These are phyloP conservation scores for Gasterosteus nipponicus DNA, from an alignment of 2,113 vertebrate genomes.

Conservation along the genomic window DNA sequence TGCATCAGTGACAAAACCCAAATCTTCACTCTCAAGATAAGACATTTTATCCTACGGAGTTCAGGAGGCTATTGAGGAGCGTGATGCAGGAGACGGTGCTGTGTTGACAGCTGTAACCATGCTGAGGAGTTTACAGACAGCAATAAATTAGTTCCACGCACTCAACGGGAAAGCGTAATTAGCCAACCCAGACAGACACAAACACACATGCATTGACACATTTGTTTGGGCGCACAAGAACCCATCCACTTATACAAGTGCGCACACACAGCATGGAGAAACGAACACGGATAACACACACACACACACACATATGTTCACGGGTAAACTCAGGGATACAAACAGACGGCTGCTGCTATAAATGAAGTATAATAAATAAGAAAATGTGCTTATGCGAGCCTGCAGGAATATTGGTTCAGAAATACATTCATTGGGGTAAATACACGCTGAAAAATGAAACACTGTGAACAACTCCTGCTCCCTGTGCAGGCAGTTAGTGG, in stretches of 20 bases:
- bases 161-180: constrained; percentile 68
- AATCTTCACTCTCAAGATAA: constrained; percentile 3
- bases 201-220: constrained; percentile 33
- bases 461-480: constrained; percentile 61
- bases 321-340: constrained; percentile 20
- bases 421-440: constrained; percentile 21
- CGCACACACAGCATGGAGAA: constrained; percentile 13
- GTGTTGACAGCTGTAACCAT: constrained; percentile 61
- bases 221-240: constrained; percentile 13
- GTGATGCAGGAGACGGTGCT: constrained; percentile 24
- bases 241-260: constrained; percentile 2
- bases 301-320: constrained; percentile 30
- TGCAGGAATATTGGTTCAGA: constrained; percentile 36
- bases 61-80: constrained; percentile 7
- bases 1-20: constrained; percentile 2
- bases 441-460: constrained; percentile 30
- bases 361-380: constrained; percentile 7
- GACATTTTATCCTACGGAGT: not conserved
- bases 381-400: constrained; percentile 34
- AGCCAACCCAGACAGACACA: constrained; percentile 52
- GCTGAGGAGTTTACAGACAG: constrained; percentile 72
- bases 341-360: constrained; percentile 42
- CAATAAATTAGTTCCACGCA: constrained; percentile 67
- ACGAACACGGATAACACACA: not conserved
- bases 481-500: constrained; percentile 50